Percentiles rank a stretch among this genome's conserved stretches.
Evolutionary conservation across 2,888 invertebrate genomes (phyloP).

Genomic region (Hipparchia sbordonii): DNA sequence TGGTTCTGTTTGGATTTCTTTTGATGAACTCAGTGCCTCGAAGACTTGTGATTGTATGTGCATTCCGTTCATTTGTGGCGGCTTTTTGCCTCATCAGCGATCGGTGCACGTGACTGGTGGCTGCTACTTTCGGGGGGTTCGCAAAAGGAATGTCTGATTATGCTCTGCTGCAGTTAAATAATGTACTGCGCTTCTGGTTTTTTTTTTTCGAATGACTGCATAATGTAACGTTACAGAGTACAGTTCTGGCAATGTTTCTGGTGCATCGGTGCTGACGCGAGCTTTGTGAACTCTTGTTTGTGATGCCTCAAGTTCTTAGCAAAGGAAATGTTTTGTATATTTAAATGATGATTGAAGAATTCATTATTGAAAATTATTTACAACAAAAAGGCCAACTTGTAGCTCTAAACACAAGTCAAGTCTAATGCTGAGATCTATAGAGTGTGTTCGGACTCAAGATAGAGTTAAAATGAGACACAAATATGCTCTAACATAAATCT

Average conservation of each 20-base stretch:
- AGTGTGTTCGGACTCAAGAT: too few relatives aligned
- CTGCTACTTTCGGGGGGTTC: constrained; percentile 17
- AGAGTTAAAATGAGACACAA: too few relatives aligned
- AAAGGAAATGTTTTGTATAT: not conserved
- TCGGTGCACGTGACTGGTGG: constrained; percentile 38
- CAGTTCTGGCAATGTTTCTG: not conserved
- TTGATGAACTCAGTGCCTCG: constrained; percentile 68
- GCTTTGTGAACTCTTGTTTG: not conserved
- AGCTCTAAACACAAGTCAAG: too few relatives aligned
- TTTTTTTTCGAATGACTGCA: not conserved
- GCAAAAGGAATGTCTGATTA: constrained; percentile 21
- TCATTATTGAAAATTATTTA: too few relatives aligned
- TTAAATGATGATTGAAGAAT: too few relatives aligned
- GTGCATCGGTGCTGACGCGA: not conserved
- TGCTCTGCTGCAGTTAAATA: not conserved
- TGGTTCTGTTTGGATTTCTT: constrained; percentile 72
- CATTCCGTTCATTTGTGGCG: constrained; percentile 49
- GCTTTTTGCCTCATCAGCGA: constrained; percentile 43
- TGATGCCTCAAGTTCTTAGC: not conserved
- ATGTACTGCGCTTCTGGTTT: not conserved
- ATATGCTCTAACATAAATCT: too few relatives aligned
- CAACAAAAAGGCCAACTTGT: too few relatives aligned
- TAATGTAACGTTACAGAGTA: constrained; percentile 2
- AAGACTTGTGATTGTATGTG: constrained; percentile 50
- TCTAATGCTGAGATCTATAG: too few relatives aligned